These are phyloP conservation scores for Synanthedon formicaeformis DNA, from an alignment of 2,888 invertebrate genomes.

Conservation along the genomic window DNA sequence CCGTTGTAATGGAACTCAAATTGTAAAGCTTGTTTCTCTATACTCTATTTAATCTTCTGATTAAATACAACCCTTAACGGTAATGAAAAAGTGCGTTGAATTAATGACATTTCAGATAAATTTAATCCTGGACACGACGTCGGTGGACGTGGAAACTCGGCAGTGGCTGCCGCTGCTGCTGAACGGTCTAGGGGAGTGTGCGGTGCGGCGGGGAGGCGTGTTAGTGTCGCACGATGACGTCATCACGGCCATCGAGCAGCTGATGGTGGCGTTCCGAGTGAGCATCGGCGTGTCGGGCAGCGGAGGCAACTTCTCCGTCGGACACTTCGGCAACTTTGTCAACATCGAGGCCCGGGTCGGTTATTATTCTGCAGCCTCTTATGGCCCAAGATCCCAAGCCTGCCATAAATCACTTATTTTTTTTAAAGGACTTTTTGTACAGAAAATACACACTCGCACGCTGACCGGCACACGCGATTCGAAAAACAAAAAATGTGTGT, in stretches of 20 bases:
- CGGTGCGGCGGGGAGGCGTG: conserved; percentile 70
- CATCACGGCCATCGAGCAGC: conserved; percentile 81
- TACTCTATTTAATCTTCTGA: no score
- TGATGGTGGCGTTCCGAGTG: conserved; percentile 75
- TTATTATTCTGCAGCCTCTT: background rate
- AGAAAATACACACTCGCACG: no score
- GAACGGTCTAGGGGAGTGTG: conserved; percentile 82
- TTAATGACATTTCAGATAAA: conserved; percentile 70
- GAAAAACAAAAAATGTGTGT: no score
- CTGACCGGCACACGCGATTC: no score
- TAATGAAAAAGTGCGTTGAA: no score
- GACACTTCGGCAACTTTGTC: conserved; percentile 77
- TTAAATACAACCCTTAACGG: no score
- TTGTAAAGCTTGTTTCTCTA: no score
- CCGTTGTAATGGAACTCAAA: no score
- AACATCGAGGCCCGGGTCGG: conserved; percentile 76
- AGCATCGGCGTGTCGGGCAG: conserved; percentile 73
- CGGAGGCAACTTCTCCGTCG: conserved; percentile 74
- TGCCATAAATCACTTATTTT: no score
- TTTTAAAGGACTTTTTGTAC: no score
- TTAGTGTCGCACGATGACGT: conserved; percentile 78
- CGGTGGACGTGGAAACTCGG: conserved; percentile 69
- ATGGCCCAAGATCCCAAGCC: no score
- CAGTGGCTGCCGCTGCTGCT: conserved; percentile 81
- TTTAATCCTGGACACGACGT: conserved; percentile 77